phyloP scores from a whole-genome alignment of 2,113 vertebrate species.

The Numida meleagris region DNA sequence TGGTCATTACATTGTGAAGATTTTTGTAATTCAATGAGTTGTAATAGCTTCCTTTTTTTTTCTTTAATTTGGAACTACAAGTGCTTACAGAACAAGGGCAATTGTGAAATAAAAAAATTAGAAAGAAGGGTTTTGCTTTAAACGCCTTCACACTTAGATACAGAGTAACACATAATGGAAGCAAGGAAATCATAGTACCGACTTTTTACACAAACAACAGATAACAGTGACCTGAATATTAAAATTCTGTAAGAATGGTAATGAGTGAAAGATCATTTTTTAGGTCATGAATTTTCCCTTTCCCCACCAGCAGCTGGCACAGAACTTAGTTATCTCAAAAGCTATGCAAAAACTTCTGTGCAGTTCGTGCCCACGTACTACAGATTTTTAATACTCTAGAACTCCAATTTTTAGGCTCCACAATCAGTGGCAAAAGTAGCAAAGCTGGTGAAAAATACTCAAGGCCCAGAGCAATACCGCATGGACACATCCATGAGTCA shows the following conservation, averaged over 20 bases:
- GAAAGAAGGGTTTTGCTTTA: not conserved
- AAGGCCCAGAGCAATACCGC: not conserved
- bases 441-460: not conserved
- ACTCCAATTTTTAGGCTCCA: not conserved
- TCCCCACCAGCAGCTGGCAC: not conserved
- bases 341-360: not conserved
- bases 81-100: not conserved
- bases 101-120: not conserved
- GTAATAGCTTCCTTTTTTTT: not conserved
- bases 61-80: not conserved
- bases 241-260: not conserved
- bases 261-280: not conserved
- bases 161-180: not conserved
- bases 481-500: not conserved
- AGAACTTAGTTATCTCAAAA: not conserved
- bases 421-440: not conserved
- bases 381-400: not conserved
- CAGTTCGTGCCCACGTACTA: not conserved
- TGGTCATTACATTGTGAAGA: not conserved
- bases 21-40: conserved; percentile 53
- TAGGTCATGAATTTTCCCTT: not conserved
- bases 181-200: not conserved
- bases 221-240: not conserved
- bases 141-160: not conserved
- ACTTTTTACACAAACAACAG: not conserved